phyloP scores from a whole-genome alignment of 2,888 invertebrate genomes.

The Drosophila bunnanda region DNA sequence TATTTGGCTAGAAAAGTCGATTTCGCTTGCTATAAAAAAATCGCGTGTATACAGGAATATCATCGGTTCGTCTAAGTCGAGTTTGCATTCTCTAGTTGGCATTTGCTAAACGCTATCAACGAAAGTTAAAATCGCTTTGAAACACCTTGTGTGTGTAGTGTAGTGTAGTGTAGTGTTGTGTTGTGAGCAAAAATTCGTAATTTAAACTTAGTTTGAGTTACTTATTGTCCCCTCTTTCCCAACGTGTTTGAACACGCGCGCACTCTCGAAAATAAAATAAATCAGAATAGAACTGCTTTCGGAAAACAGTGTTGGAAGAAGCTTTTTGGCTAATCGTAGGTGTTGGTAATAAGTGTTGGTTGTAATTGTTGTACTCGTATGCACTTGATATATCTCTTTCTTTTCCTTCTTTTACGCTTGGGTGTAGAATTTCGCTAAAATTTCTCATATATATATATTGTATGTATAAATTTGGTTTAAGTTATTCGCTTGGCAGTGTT shows the following conservation, averaged over 20 bases:
- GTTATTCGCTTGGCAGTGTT: conserved; percentile 44
- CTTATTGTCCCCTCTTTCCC: conserved; percentile 76
- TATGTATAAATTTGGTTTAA: conserved; percentile 25
- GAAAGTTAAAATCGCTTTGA: conserved; percentile 33
- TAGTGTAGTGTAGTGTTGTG: background rate
- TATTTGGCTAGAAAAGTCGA: conserved; percentile 71
- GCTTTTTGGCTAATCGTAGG: conserved; percentile 27
- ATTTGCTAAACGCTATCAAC: conserved; percentile 38
- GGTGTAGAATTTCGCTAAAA: conserved; percentile 42
- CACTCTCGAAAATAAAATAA: conserved; percentile 21
- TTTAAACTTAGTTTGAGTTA: conserved; percentile 57
- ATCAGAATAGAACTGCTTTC: conserved; percentile 23
- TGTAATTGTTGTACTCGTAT: conserved; percentile 44
- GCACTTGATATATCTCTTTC: conserved; percentile 19
- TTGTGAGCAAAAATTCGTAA: conserved; percentile 73
- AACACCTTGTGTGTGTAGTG: background rate
- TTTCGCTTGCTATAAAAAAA: conserved; percentile 54
- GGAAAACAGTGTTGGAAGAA: conserved; percentile 26
- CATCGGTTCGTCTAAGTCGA: conserved; percentile 64
- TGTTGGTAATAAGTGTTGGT: conserved; percentile 19
- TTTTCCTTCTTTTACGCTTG: background rate
- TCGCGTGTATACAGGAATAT: conserved; percentile 69
- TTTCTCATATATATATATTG: conserved; percentile 1
- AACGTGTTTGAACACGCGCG: conserved; percentile 67
- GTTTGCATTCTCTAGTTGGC: conserved; percentile 49